Base-by-base conservation (phyloP, 1,140 invertebrate genomes). In the Sycophaga agraensis region DNA sequence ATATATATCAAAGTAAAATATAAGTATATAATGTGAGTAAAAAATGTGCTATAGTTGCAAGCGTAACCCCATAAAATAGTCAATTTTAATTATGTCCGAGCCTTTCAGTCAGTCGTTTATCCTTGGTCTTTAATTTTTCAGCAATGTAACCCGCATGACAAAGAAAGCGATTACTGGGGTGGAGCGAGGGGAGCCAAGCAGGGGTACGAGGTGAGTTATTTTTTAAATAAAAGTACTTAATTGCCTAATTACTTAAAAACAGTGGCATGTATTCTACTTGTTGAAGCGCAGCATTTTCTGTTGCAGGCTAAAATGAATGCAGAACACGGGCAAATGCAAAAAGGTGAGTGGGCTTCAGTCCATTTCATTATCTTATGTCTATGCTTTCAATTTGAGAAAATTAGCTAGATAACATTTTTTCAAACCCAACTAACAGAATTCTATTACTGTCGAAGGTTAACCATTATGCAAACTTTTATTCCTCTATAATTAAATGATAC, bases 221-320 rank as follows among this genome's bases (percentile, higher is more conserved):
- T 59, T 59, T 66, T 54, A 66, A 67, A 48, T 56, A 65, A 51
- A 66, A 65, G 31, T 68, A 68, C 59, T 24, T 55, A 49, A 67
- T 66, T 65, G 57, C 8, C 59, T 50, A 43, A 37, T 66, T 56
- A 45, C 45, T 53, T 54, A 40, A 22, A 68, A 58, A 68, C 31
- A 62, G 2, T 21, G 39, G 42, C 64, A 66, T 64, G 39, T 53
- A 66, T 77, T 77, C 74, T 76, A 76, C 74, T 76, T 80, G 70
- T 70, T 81, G 68, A 81, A 72, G 68, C 69, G 66, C 66, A 81
- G 78, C 79, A 81, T 70, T 77, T 80, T 78, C 65, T 78, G 74
- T 84, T 84, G 56, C 80, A 85, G 84, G 83, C 82, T 42, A 84
- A 84, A 73, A 82, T 84, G 82, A 84, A 82, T 67, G 80, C 81